A percentile compares a stretch with the other conserved stretches of the same genome.
Evolutionary conservation across 2,888 invertebrate genomes (phyloP).

Genomic region (Tachina grossa): DNA sequence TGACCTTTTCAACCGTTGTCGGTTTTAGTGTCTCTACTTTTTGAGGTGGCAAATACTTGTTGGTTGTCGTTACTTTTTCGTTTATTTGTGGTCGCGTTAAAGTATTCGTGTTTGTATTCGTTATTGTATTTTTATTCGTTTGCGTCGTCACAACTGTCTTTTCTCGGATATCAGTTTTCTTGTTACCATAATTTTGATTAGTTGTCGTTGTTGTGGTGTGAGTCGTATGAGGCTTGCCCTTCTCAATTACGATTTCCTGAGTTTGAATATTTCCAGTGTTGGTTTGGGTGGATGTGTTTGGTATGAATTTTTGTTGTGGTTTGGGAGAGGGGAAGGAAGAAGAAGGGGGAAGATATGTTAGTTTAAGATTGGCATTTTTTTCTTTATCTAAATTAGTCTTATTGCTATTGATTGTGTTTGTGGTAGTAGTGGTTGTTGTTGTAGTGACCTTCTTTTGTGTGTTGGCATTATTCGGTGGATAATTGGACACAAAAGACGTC

Average conservation of each 20-base stretch:
- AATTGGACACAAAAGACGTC: constrained; percentile 77
- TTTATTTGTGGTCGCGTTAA: constrained; percentile 34
- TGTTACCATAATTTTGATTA: constrained; percentile 76
- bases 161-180: constrained; percentile 75
- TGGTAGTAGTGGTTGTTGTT: constrained; percentile 68
- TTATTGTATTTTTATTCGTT: constrained; percentile 45
- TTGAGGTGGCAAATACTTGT: neutral
- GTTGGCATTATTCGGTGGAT: constrained; percentile 75
- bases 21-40: neutral
- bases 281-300: constrained; percentile 58
- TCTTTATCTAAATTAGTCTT: constrained; percentile 64
- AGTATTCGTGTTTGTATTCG: constrained; percentile 53
- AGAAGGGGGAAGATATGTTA: constrained; percentile 81
- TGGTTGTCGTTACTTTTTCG: constrained; percentile 43
- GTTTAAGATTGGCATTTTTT: constrained; percentile 71
- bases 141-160: constrained; percentile 66
- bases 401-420: constrained; percentile 68
- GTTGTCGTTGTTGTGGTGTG: constrained; percentile 75
- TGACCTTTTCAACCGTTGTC: constrained; percentile 46
- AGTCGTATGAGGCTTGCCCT: constrained; percentile 75
- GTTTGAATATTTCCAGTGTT: constrained; percentile 46
- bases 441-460: constrained; percentile 76
- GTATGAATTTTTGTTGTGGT: constrained; percentile 64
- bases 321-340: constrained; percentile 72
- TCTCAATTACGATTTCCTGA: constrained; percentile 78